A percentile compares a stretch with the other conserved stretches of the same genome.
phyloP scores from a whole-genome alignment of 2,113 vertebrate genomes.

The Ammodramus savannarum region DNA sequence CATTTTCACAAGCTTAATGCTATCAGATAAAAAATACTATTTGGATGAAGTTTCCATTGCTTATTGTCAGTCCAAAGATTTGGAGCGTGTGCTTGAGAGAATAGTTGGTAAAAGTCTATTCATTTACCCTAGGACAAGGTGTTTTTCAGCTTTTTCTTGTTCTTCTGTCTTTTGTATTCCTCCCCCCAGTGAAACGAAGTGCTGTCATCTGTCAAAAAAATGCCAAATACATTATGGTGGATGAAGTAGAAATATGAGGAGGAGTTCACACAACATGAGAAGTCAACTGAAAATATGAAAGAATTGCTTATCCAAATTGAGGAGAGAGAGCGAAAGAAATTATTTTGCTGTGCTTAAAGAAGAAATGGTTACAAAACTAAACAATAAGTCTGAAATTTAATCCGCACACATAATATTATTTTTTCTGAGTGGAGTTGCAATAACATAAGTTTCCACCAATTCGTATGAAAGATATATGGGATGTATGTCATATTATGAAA shows the following conservation, averaged over 20 bases:
- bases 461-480: background rate
- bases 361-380: background rate
- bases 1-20: conserved; percentile 37
- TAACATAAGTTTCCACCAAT: background rate
- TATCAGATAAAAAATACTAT: background rate
- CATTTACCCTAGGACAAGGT: background rate
- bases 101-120: background rate
- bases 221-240: background rate
- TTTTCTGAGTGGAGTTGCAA: background rate
- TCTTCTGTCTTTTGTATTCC: background rate
- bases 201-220: background rate
- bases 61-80: background rate
- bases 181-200: background rate
- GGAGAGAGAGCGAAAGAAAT: background rate
- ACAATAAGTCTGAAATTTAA: background rate
- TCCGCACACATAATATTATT: background rate
- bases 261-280: background rate
- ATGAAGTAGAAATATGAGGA: background rate
- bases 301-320: background rate
- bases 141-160: background rate
- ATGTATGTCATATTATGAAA: background rate
- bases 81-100: background rate
- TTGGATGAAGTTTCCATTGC: background rate
- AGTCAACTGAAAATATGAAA: background rate
- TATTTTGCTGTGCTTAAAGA: background rate